Evolutionary conservation across 2,113 vertebrate species (phyloP).

Genomic region (Indicator indicator): DNA sequence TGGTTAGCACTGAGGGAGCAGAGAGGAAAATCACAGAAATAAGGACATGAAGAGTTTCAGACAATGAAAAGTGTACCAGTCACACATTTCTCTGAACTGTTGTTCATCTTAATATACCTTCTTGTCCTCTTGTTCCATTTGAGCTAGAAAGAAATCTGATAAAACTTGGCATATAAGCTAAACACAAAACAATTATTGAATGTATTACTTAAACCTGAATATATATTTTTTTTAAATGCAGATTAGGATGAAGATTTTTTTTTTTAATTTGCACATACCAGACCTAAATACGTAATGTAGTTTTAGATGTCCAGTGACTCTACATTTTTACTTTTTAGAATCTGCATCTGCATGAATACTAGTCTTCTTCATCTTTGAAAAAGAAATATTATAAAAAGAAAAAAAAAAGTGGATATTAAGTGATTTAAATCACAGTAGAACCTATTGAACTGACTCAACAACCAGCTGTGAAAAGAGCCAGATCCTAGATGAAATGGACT

Average conservation of each 20-base stretch:
- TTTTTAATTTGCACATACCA: not conserved
- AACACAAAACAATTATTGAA: slow-evolving; percentile 19
- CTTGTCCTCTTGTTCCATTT: not conserved
- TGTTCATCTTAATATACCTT: not conserved
- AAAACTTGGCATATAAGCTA: not conserved
- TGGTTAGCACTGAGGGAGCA: not conserved
- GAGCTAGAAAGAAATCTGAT: not conserved
- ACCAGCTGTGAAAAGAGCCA: slow-evolving; percentile 47
- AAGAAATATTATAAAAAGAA: not conserved
- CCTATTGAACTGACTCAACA: slow-evolving; percentile 2
- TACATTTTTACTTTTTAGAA: not conserved
- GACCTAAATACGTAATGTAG: not conserved
- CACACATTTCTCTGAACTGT: not conserved
- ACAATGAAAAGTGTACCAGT: not conserved
- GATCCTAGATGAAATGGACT: slow-evolving; percentile 40
- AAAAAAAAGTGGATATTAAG: slow-evolving; percentile 7
- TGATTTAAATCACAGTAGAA: slow-evolving; percentile 62
- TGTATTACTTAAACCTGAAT: not conserved
- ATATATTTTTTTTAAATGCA: not conserved
- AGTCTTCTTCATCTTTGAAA: not conserved
- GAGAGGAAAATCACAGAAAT: not conserved
- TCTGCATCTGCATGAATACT: not conserved
- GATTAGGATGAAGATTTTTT: not conserved
- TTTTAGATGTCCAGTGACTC: not conserved
- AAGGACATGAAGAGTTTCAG: not conserved